A percentile compares a stretch with the other conserved stretches of the same genome.
phyloP scores from a whole-genome alignment of 1,140 invertebrate genomes.

The Potamilus streckersoni region DNA sequence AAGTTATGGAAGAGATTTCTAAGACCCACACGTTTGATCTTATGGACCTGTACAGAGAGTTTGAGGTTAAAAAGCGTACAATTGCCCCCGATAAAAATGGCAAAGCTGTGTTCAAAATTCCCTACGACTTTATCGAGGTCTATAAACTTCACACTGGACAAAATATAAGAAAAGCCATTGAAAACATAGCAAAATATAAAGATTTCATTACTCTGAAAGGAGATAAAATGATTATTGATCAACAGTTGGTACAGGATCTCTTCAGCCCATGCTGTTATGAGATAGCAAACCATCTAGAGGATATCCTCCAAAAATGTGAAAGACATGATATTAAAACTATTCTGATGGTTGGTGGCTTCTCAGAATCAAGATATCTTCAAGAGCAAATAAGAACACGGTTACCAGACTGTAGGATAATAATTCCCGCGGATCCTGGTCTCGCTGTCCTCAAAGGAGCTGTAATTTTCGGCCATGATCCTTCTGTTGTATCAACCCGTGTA shows the following conservation, averaged over 20 bases:
- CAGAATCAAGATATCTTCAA: slow-evolving; percentile 27
- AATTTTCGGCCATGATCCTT: slow-evolving; percentile 30
- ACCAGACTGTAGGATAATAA: slow-evolving; percentile 22
- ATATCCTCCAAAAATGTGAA: slow-evolving; percentile 2
- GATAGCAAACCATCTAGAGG: slow-evolving; percentile 4
- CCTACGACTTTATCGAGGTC: neutral
- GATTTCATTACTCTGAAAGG: neutral
- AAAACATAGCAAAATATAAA: neutral
- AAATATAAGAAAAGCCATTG: slow-evolving; percentile 4
- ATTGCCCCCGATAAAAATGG: slow-evolving; percentile 1
- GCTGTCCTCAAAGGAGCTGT: slow-evolving; percentile 38
- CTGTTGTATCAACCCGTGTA: slow-evolving; percentile 18
- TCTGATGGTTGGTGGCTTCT: slow-evolving; percentile 38
- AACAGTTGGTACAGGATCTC: neutral
- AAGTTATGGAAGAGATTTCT: slow-evolving; percentile 24
- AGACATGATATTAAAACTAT: slow-evolving; percentile 9
- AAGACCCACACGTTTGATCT: slow-evolving; percentile 3
- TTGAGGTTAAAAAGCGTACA: slow-evolving; percentile 31
- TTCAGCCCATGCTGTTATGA: slow-evolving; percentile 4
- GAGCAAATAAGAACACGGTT: slow-evolving; percentile 6
- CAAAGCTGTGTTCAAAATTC: slow-evolving; percentile 10
- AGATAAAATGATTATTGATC: slow-evolving; percentile 23
- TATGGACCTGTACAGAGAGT: slow-evolving; percentile 27
- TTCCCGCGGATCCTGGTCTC: slow-evolving; percentile 25
- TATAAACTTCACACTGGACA: neutral